Evolutionary conservation across 1,140 invertebrate species (phyloP).

Genomic region (Neuroterus valhalla): DNA sequence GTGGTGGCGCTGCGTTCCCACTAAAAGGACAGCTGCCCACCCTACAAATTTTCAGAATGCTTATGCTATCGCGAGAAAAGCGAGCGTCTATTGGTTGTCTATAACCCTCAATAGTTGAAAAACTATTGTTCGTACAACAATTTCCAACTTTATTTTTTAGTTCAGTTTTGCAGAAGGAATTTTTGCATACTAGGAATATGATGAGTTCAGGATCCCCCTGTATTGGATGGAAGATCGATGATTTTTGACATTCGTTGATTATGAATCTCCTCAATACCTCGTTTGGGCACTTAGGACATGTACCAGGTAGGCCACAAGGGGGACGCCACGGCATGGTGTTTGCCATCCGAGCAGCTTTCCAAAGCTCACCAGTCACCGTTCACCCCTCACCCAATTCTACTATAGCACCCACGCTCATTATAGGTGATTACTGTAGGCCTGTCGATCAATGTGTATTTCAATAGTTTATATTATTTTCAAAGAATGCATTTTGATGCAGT

Average conservation of each 20-base stretch:
- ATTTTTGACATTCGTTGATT: conserved; percentile 23
- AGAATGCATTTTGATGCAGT: too few relatives aligned
- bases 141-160: too few relatives aligned
- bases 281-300: conserved; percentile 77
- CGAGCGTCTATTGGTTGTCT: too few relatives aligned
- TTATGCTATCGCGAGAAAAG: too few relatives aligned
- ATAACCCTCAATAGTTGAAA: too few relatives aligned
- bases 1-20: too few relatives aligned
- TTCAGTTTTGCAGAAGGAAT: too few relatives aligned
- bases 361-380: conserved; percentile 74
- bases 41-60: too few relatives aligned
- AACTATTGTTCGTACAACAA: too few relatives aligned
- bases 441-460: conserved; percentile 61
- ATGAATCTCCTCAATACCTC: conserved; percentile 57
- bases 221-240: conserved; percentile 26
- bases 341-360: conserved; percentile 77
- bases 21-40: too few relatives aligned
- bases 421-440: conserved; percentile 73
- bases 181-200: too few relatives aligned
- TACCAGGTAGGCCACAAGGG: conserved; percentile 80
- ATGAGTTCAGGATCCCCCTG: too few relatives aligned
- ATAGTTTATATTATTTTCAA: conserved; percentile 35
- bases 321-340: conserved; percentile 83
- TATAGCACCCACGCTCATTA: conserved; percentile 75
- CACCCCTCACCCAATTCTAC: conserved; percentile 78